A percentile compares a stretch with the other conserved stretches of the same genome.
Evolutionary conservation across 2,888 invertebrate genomes (phyloP).

Genomic region (Meganola albula): DNA sequence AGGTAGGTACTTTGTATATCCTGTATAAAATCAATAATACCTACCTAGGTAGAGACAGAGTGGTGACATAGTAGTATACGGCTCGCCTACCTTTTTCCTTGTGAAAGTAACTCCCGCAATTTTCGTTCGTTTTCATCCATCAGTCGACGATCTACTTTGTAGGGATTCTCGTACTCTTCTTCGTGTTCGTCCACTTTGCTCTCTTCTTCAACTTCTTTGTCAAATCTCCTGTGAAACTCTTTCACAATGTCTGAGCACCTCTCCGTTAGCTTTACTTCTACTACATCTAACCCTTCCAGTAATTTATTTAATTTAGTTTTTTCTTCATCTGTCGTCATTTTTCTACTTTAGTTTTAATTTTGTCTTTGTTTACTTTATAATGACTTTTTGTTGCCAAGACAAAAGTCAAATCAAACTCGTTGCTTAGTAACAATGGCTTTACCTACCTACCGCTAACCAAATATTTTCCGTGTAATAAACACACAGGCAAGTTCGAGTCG

Average conservation of each 20-base stretch:
- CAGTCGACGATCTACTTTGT: slow-evolving; percentile 43
- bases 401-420: too few species aligned
- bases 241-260: slow-evolving; percentile 49
- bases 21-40: too few species aligned
- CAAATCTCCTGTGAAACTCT: slow-evolving; percentile 48
- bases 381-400: slow-evolving; percentile 17
- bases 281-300: slow-evolving; percentile 53
- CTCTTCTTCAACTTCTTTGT: slow-evolving; percentile 40
- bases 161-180: slow-evolving; percentile 51
- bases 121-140: slow-evolving; percentile 56
- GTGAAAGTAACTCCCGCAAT: slow-evolving; percentile 39
- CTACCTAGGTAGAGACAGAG: too few species aligned
- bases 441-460: too few species aligned
- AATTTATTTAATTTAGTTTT: slow-evolving; percentile 56
- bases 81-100: slow-evolving; percentile 48
- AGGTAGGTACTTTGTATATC: too few species aligned
- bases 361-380: too few species aligned
- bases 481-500: too few species aligned
- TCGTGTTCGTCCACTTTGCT: slow-evolving; percentile 21
- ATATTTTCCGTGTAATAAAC: too few species aligned
- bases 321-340: slow-evolving; percentile 65
- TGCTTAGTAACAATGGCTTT: too few species aligned
- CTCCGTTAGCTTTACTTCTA: slow-evolving; percentile 55
- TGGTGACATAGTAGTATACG: too few species aligned
- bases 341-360: too few species aligned